Base-by-base conservation (phyloP, 2,797 vertebrate genomes). In the Alexandromys oeconomus region DNA sequence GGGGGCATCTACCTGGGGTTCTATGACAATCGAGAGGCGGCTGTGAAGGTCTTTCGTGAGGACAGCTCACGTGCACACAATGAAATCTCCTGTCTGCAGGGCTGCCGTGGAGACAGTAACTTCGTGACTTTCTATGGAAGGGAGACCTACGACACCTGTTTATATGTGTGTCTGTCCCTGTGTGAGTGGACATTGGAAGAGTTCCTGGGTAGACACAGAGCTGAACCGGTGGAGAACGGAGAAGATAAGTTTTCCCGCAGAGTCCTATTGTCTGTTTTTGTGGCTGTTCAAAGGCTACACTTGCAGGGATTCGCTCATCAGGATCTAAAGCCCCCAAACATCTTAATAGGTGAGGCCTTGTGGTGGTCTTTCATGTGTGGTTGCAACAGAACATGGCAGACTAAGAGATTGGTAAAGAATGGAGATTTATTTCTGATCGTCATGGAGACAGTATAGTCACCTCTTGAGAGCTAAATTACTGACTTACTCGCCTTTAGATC, bases 1-100 rank as follows among this genome's bases (percentile, higher is more conserved):
- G 98, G 98, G 27, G 96, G 92, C 29, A 9, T 98, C 93, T 98
- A 98, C 94, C 93, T 99, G 2, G 98, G 98, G 14, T 77, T 99
- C 73, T 95, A 98, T 0, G 96, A 96, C 5, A 92, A 61, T 29
- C 96, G 67, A 0, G 98, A 98, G 79, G 98, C 98, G 0, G 98
- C 98, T 1, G 98, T 99, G 67, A 98, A 97, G 80, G 89, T 97
- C 51, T 97, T 96, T 46, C 0, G 0, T 0, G 89, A 90, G 31
- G 48, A 0, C 57, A 96, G 97, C 5, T 0, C 5, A 10, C 91
- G 63, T 1, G 98, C 97, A 1, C 34, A 73, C 0, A 27, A 48
- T 57, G 98, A 98, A 57, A 88, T 98, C 48, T 59, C 0, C 5
- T 98, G 98, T 89, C 92, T 98, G 0, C 82, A 92, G 1, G 48